Evolutionary conservation across 1,140 invertebrate genomes (phyloP).

Genomic region (Calliopsis andreniformis): DNA sequence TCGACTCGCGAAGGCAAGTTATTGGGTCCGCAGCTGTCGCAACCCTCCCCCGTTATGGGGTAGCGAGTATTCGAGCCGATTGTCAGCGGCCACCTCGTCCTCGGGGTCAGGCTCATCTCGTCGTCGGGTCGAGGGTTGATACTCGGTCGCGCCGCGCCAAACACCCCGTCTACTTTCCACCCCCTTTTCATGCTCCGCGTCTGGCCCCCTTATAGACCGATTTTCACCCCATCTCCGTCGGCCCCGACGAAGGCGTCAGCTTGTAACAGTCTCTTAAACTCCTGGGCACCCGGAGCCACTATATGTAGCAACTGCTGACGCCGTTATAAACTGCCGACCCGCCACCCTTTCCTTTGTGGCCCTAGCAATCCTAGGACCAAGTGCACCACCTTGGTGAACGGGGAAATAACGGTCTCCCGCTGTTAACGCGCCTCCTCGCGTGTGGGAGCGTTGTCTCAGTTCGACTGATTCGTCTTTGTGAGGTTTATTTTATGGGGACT

Average conservation of each 20-base stretch:
- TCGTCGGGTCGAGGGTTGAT: constrained; percentile 73
- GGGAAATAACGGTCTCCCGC: constrained; percentile 39
- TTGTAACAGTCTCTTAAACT: constrained; percentile 82
- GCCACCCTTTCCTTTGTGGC: constrained; percentile 1
- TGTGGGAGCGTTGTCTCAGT: background rate
- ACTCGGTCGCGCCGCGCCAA: constrained; percentile 59
- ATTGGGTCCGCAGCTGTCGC: constrained; percentile 81
- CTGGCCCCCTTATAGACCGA: constrained; percentile 56
- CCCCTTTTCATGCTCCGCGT: constrained; percentile 21
- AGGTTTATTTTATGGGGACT: background rate
- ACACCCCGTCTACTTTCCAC: constrained; percentile 57
- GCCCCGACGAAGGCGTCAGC: constrained; percentile 77
- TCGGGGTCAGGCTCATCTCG: constrained; percentile 79
- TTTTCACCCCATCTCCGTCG: constrained; percentile 70
- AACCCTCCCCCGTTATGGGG: constrained; percentile 57
- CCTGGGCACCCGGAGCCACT: constrained; percentile 62
- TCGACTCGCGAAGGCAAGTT: constrained; percentile 71
- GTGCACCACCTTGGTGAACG: constrained; percentile 26
- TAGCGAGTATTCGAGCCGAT: constrained; percentile 73
- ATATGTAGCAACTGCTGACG: constrained; percentile 80
- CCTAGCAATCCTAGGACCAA: constrained; percentile 26
- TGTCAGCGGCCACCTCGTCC: constrained; percentile 77
- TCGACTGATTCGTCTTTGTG: background rate
- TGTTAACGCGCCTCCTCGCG: constrained; percentile 6
- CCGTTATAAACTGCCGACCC: constrained; percentile 78